These are phyloP conservation scores for Phalera bucephala DNA, from an alignment of 2,888 invertebrate genomes.

Conservation along the genomic window DNA sequence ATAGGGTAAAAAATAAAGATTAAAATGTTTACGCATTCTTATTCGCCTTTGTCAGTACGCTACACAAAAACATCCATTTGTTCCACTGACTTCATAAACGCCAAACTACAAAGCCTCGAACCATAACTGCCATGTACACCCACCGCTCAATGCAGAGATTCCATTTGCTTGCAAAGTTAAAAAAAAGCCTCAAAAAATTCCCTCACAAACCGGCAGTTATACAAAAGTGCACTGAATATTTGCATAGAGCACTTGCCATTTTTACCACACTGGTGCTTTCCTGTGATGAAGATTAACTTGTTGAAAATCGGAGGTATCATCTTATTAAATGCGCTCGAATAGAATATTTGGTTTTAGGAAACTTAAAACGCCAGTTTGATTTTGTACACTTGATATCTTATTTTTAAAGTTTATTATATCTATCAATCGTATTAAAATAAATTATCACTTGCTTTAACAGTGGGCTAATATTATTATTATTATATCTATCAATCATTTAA, in stretches of 20 bases:
- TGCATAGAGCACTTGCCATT: conserved; percentile 42
- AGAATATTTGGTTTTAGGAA: too few relatives aligned
- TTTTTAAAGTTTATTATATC: too few relatives aligned
- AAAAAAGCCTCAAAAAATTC: neutral
- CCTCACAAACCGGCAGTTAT: conserved; percentile 14
- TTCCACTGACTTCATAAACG: neutral
- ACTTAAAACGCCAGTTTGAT: too few relatives aligned
- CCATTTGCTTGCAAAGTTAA: conserved; percentile 14
- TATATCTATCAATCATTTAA: too few relatives aligned
- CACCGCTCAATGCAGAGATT: conserved; percentile 10
- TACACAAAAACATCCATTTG: neutral
- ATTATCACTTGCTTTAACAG: too few relatives aligned
- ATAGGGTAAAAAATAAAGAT: too few relatives aligned
- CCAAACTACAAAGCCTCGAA: neutral
- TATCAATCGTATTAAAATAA: too few relatives aligned
- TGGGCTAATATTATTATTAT: too few relatives aligned
- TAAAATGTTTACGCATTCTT: too few relatives aligned
- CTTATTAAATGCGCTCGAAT: neutral
- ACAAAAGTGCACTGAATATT: conserved; percentile 20
- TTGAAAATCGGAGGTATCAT: conserved; percentile 53
- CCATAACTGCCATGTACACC: neutral
- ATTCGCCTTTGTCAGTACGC: too few relatives aligned
- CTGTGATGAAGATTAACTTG: conserved; percentile 60
- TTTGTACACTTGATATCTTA: too few relatives aligned
- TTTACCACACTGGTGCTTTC: conserved; percentile 40